phyloP scores from a whole-genome alignment of 2,797 vertebrate genomes.

The Bradypodion ventrale region DNA sequence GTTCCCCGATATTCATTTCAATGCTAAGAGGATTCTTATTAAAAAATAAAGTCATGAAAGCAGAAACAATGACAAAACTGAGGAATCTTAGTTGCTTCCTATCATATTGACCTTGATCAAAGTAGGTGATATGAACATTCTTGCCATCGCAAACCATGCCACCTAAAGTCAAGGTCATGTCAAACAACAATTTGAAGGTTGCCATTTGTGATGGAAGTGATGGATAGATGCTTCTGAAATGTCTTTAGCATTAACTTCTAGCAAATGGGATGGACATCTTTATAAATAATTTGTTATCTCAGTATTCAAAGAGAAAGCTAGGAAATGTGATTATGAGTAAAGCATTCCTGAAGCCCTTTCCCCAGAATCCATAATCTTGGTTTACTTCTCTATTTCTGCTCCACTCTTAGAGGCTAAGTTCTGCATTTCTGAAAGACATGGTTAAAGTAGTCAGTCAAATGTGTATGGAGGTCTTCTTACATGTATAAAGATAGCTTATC shows the following conservation, averaged over 20 bases:
- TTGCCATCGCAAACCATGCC: background rate
- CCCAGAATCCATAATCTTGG: background rate
- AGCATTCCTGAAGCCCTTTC: background rate
- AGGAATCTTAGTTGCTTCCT: background rate
- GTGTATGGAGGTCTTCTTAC: background rate
- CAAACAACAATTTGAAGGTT: background rate
- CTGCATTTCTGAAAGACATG: background rate
- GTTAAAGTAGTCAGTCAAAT: background rate
- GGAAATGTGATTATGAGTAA: too few species aligned
- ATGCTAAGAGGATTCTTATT: background rate
- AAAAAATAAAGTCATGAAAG: background rate
- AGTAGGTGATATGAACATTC: background rate
- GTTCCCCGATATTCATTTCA: background rate
- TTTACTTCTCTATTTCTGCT: background rate
- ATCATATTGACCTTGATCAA: too few species aligned
- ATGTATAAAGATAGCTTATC: background rate
- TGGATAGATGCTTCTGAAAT: background rate
- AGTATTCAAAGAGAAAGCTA: background rate
- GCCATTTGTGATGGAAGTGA: too few species aligned
- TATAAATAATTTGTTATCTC: background rate
- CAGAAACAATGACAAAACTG: background rate
- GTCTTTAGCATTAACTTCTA: background rate
- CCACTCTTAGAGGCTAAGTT: background rate
- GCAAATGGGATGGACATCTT: background rate
- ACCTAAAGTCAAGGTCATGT: background rate